Percentiles rank a stretch among this genome's conserved stretches.
phyloP scores from a whole-genome alignment of 2,113 vertebrate genomes.

The Heterocephalus glaber region DNA sequence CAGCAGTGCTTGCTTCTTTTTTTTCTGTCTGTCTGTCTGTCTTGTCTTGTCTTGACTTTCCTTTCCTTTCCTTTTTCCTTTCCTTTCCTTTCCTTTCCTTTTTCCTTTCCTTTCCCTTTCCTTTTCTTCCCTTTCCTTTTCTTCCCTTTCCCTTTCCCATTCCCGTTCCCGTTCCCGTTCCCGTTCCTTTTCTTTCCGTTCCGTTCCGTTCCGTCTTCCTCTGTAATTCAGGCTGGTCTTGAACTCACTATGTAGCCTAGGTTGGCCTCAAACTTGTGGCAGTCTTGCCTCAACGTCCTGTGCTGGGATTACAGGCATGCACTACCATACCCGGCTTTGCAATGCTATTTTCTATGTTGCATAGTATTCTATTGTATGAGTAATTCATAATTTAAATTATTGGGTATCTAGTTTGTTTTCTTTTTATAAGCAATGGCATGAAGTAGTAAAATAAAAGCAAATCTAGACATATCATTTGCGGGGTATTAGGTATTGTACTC shows the following conservation, averaged over 20 bases:
- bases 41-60: too few species aligned
- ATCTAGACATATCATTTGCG: neutral
- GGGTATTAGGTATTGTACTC: neutral
- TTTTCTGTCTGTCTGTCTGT: too few species aligned
- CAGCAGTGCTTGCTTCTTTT: neutral
- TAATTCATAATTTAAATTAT: conserved; percentile 23
- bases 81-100: too few species aligned
- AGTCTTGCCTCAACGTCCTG: neutral
- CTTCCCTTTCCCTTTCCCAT: too few species aligned
- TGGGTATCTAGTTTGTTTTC: neutral
- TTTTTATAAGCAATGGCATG: neutral
- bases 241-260: neutral
- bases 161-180: too few species aligned
- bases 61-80: neutral
- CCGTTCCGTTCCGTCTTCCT: neutral
- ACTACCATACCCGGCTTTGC: neutral
- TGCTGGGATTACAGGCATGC: neutral
- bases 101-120: too few species aligned
- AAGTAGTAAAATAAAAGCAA: neutral
- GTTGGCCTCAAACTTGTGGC: neutral
- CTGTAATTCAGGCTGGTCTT: neutral
- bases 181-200: too few species aligned
- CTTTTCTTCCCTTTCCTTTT: too few species aligned
- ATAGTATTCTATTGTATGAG: neutral
- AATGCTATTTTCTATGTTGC: neutral